Evolutionary conservation across 2,113 vertebrate species (phyloP).

Genomic region (Crotalus tigris): DNA sequence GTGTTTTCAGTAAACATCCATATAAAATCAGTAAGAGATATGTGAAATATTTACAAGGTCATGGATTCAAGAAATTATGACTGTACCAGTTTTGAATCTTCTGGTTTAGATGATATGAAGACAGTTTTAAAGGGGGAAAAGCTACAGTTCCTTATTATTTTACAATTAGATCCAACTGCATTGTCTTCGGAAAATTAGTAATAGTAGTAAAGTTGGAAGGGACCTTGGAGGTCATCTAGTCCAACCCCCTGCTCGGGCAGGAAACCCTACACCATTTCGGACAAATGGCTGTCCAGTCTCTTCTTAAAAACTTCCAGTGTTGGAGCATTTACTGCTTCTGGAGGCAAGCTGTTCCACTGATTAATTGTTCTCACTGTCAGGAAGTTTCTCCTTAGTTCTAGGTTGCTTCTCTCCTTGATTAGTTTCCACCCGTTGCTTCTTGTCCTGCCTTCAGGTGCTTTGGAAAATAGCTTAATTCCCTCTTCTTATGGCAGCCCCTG

Average conservation of each 20-base stretch:
- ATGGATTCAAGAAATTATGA: neutral
- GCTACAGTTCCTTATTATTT: slow-evolving; percentile 28
- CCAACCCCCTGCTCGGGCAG: neutral
- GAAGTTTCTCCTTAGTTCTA: too few species aligned
- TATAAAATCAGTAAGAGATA: neutral
- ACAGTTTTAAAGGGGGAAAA: neutral
- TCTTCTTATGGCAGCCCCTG: too few species aligned
- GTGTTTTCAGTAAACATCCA: neutral
- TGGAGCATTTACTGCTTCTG: too few species aligned
- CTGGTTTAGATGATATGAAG: neutral
- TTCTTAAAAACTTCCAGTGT: neutral
- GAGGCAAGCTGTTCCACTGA: neutral
- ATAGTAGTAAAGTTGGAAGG: neutral
- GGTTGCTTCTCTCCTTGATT: too few species aligned
- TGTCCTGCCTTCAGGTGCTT: too few species aligned
- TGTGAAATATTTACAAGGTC: neutral
- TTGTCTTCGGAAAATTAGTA: neutral
- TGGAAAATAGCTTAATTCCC: too few species aligned
- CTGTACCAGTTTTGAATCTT: neutral
- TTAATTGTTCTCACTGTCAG: neutral
- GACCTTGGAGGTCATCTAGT: neutral
- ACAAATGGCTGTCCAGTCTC: neutral
- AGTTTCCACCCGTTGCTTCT: too few species aligned
- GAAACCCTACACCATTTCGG: neutral
- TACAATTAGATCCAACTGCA: neutral